A percentile compares a stretch with the other conserved stretches of the same genome.
Evolutionary conservation across 2,888 invertebrate genomes (phyloP).

Genomic region (Scotopteryx bipunctaria): DNA sequence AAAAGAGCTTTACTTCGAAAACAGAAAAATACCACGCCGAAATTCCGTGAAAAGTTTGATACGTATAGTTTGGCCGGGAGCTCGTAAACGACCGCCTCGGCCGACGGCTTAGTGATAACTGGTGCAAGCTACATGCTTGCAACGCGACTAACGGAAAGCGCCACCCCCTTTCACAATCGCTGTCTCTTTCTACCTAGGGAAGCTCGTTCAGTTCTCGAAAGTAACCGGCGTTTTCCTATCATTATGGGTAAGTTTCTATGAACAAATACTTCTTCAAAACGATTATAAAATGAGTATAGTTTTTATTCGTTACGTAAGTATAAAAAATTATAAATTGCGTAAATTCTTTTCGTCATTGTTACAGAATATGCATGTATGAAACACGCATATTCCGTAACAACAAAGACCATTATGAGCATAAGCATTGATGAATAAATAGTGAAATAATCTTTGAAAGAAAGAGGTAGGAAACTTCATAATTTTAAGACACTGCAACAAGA

Average conservation of each 20-base stretch:
- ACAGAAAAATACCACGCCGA: slow-evolving; percentile 59
- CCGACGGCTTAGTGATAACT: slow-evolving; percentile 60
- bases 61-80: slow-evolving; percentile 40
- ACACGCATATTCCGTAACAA: too few relatives aligned
- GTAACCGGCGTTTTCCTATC: background rate
- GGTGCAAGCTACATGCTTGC: slow-evolving; percentile 57
- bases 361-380: too few relatives aligned
- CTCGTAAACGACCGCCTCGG: slow-evolving; percentile 52
- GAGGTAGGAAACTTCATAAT: too few relatives aligned
- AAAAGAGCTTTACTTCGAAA: slow-evolving; percentile 60
- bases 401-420: too few relatives aligned
- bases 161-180: slow-evolving; percentile 66
- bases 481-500: too few relatives aligned
- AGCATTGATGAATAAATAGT: too few relatives aligned
- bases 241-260: background rate
- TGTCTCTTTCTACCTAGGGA: slow-evolving; percentile 59
- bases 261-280: too few relatives aligned
- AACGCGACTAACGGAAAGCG: slow-evolving; percentile 52
- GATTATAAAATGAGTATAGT: too few relatives aligned
- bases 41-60: slow-evolving; percentile 77
- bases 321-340: too few relatives aligned
- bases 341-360: too few relatives aligned
- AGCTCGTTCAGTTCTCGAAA: slow-evolving; percentile 55
- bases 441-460: too few relatives aligned
- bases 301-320: too few relatives aligned